Evolutionary conservation across 2,888 invertebrate genomes (phyloP).

Genomic region (Lamproptera curius): DNA sequence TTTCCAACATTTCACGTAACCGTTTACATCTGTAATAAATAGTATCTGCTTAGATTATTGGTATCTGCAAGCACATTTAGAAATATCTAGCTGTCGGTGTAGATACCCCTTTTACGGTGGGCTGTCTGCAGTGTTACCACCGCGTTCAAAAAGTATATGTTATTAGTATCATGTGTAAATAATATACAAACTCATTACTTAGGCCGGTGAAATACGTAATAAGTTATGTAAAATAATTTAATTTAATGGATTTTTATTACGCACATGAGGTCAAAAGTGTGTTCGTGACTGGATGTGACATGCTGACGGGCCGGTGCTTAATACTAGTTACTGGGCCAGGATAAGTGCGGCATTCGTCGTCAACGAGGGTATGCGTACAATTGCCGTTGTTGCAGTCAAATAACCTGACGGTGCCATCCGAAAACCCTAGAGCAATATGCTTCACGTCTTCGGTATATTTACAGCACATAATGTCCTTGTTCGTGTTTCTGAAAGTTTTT

Average conservation of each 20-base stretch:
- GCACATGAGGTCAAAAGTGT: slow-evolving; percentile 79
- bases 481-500: slow-evolving; percentile 71
- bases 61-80: too few relatives aligned
- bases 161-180: too few relatives aligned
- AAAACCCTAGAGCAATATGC: slow-evolving; percentile 78
- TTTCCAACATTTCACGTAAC: slow-evolving; percentile 84
- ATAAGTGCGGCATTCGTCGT: slow-evolving; percentile 72
- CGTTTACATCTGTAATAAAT: slow-evolving; percentile 77
- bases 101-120: too few relatives aligned
- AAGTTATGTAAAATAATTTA: too few relatives aligned
- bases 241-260: slow-evolving; percentile 5
- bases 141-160: too few relatives aligned
- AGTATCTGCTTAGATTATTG: too few relatives aligned
- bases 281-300: slow-evolving; percentile 78
- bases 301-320: slow-evolving; percentile 79
- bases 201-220: too few relatives aligned
- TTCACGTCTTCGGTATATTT: slow-evolving; percentile 80
- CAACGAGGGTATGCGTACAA: slow-evolving; percentile 67
- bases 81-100: too few relatives aligned
- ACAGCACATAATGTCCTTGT: slow-evolving; percentile 75
- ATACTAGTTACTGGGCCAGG: slow-evolving; percentile 79
- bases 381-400: slow-evolving; percentile 71
- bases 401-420: slow-evolving; percentile 78
- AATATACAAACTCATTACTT: too few relatives aligned
- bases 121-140: too few relatives aligned